Evolutionary conservation across 1,140 invertebrate species (phyloP).

Genomic region (Euwallacea fornicatus): DNA sequence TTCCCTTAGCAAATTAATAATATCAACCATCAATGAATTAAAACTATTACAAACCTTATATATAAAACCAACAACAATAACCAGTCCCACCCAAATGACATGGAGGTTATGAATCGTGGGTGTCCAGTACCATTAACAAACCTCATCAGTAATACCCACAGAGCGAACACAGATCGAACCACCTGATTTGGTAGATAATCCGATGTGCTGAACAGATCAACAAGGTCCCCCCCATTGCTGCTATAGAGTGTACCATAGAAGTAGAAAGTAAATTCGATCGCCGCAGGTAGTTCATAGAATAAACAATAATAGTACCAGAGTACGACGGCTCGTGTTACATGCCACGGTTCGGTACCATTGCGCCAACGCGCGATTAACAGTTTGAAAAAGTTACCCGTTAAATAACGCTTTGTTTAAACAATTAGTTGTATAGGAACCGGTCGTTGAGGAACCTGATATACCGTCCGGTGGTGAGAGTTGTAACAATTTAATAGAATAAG

Average conservation of each 20-base stretch:
- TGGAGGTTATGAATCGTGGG: not conserved
- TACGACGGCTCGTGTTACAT: conserved; percentile 16
- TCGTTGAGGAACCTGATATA: conserved; percentile 1
- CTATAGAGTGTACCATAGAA: not conserved
- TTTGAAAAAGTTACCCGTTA: not conserved
- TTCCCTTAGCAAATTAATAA: too few relatives aligned
- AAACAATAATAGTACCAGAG: conserved; percentile 19
- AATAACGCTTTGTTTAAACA: conserved; percentile 9
- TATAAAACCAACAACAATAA: not conserved
- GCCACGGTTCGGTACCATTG: conserved; percentile 2
- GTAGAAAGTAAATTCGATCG: conserved; percentile 26
- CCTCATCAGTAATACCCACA: not conserved
- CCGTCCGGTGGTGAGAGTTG: not conserved
- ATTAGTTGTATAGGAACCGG: conserved; percentile 9
- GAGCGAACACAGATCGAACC: conserved; percentile 2
- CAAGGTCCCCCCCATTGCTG: conserved; percentile 22
- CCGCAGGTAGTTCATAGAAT: conserved; percentile 25
- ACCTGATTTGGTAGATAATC: not conserved
- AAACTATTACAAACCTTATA: too few relatives aligned
- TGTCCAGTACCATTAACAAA: not conserved
- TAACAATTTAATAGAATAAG: not conserved
- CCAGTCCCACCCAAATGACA: not conserved
- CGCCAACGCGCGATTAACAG: not conserved
- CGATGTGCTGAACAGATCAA: not conserved
- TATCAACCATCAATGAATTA: too few relatives aligned